Evolutionary conservation across 1,140 invertebrate genomes (phyloP), one percentile per base, ranked within the genome.

Genomic region (Drosophila prosaltans): DNA sequence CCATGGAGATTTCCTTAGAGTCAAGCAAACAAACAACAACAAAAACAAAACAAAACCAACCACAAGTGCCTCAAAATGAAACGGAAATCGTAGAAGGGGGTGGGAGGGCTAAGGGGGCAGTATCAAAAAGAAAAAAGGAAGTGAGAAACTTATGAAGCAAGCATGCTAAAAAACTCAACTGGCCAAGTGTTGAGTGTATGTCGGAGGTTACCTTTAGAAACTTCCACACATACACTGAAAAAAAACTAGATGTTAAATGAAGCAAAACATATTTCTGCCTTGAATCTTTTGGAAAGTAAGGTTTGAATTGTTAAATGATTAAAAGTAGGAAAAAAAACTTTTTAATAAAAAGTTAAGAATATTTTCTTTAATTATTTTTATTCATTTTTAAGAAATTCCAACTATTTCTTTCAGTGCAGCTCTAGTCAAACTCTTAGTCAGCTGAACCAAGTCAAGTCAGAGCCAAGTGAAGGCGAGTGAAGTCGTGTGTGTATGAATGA

Each of bases 111-210:
- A 36, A 36, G 32, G 32, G 16, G 45, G 8, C 45, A 51, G 9
- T 10, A 51, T 21, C 11, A 21, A 48, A 59, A 59, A 45, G 28
- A 4, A 66, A 61, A 68, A 48, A 21, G 39, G 41, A 45, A 43
- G 24, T 61, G 40, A 61, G 36, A 55, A 65, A 65, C 64, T 65
- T 51, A 65, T 36, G 36, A 59, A 59, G 57, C 32, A 45, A 62
- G 24, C 16, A 62, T 40, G 28, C 60, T 62, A 26, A 78, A 71
- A 68, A 74, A 77, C 45, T 78, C 67, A 58, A 71, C 79, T 71
- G 76, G 69, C 57, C 82, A 80, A 88, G 83, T 83, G 82, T 88
- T 80, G 78, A 88, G 77, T 80, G 80, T 8, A 71, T 78, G 73
- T 40, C 66, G 66, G 66, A 59, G 39, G 9, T 64, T 60, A 70